These are phyloP conservation scores for Semotilus atromaculatus DNA, from an alignment of 2,797 vertebrate species.

Conservation along the genomic window DNA sequence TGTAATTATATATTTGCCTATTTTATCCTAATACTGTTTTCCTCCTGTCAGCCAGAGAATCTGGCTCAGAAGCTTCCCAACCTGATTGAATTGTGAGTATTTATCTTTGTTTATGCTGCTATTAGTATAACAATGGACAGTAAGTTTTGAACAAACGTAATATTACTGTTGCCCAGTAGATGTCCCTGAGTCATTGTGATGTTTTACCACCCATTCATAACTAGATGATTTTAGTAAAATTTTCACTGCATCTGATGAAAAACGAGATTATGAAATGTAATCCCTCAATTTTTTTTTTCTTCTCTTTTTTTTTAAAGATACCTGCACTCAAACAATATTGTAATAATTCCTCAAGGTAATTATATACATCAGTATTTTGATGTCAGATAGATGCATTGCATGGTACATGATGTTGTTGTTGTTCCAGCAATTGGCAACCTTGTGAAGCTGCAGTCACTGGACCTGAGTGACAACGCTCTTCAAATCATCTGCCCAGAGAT, in stretches of 20 bases:
- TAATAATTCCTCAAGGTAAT: slow-evolving; percentile 93
- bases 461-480: slow-evolving; percentile 94
- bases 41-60: slow-evolving; percentile 87
- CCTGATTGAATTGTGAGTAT: slow-evolving; percentile 96
- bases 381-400: neutral
- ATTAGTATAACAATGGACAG: neutral
- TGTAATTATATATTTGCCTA: neutral
- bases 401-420: neutral
- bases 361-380: neutral
- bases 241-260: neutral
- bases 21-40: neutral
- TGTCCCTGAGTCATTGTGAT: slow-evolving; percentile 45
- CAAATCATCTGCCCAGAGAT: slow-evolving; percentile 94
- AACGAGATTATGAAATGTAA: neutral
- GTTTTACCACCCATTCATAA: neutral
- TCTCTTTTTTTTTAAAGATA: slow-evolving; percentile 76
- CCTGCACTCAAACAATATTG: slow-evolving; percentile 97
- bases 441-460: slow-evolving; percentile 91
- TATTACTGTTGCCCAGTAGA: slow-evolving; percentile 60
- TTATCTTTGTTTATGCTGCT: slow-evolving; percentile 3
- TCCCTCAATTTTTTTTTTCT: slow-evolving; percentile 12
- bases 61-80: slow-evolving; percentile 98
- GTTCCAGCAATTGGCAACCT: slow-evolving; percentile 90
- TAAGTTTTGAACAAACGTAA: slow-evolving; percentile 7
- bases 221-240: neutral